Conservation (phyloP, 2,797 vertebrate genomes). For the Yasuhikotakia modesta region DNA sequence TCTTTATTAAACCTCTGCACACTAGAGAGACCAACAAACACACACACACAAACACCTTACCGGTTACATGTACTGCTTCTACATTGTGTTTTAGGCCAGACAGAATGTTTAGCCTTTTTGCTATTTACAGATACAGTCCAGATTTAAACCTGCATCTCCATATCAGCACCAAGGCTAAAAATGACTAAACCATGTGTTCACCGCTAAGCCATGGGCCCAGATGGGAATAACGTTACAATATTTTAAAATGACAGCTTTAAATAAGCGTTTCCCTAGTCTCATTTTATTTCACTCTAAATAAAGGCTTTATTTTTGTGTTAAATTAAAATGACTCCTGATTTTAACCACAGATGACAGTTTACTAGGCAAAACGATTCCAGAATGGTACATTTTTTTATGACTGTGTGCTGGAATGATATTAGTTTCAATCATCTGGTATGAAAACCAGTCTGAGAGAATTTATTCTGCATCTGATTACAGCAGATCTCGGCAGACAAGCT, state of each 20-base stretch:
- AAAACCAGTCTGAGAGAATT: slow-evolving; percentile 49
- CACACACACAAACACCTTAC: not conserved
- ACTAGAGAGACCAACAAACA: slow-evolving; percentile 71
- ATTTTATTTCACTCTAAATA: slow-evolving; percentile 42
- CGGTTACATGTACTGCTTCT: not conserved
- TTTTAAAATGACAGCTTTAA: slow-evolving; percentile 8
- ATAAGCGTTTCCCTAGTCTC: slow-evolving; percentile 16
- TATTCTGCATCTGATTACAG: slow-evolving; percentile 47
- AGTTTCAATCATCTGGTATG: slow-evolving; percentile 50
- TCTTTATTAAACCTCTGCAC: slow-evolving; percentile 95
- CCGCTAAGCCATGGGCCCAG: not conserved
- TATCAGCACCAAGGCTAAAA: not conserved
- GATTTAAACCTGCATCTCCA: not conserved
- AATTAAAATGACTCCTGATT: slow-evolving; percentile 38
- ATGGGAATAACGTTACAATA: not conserved
- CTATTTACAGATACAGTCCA: not conserved
- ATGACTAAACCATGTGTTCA: not conserved
- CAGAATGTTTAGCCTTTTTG: not conserved
- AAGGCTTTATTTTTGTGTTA: slow-evolving; percentile 40
- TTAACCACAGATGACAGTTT: slow-evolving; percentile 50
- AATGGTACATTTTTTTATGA: slow-evolving; percentile 40
- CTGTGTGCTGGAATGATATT: slow-evolving; percentile 54
- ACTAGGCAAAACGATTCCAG: slow-evolving; percentile 49
- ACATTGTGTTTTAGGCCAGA: not conserved
- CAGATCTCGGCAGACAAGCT: slow-evolving; percentile 52